phyloP scores from a whole-genome alignment of 2,113 vertebrate species.

The Petrocephalus zakoni region DNA sequence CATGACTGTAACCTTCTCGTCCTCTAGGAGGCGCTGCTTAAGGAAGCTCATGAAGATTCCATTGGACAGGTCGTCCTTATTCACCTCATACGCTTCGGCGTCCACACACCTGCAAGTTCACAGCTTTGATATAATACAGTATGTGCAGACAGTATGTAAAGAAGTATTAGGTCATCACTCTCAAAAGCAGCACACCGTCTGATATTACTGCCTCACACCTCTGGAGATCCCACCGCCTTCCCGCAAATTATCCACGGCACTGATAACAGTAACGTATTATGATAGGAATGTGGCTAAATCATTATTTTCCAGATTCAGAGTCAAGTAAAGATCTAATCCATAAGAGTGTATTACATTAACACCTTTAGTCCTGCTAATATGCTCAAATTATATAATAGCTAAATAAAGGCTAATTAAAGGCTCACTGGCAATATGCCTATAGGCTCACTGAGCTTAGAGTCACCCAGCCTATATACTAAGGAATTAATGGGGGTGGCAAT shows the following conservation, averaged over 20 bases:
- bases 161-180: not conserved
- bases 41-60: conserved; percentile 77
- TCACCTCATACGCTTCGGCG: conserved; percentile 76
- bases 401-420: not conserved
- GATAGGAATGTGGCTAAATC: not conserved
- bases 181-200: not conserved
- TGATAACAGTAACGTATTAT: not conserved
- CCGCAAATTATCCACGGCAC: not conserved
- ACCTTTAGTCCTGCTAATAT: not conserved
- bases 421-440: not conserved
- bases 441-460: not conserved
- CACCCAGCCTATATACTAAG: not conserved
- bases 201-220: not conserved
- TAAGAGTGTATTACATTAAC: not conserved
- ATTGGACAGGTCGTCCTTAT: conserved; percentile 64
- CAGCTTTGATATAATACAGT: not conserved
- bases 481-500: not conserved
- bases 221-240: not conserved
- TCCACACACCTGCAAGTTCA: conserved; percentile 63
- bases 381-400: not conserved
- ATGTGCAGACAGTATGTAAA: not conserved
- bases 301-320: not conserved
- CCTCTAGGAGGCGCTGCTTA: conserved; percentile 69
- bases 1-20: conserved; percentile 78
- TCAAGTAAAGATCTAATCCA: not conserved